Base-by-base conservation (phyloP, 2,888 invertebrate genomes). In the Artemia sp. region DNA sequence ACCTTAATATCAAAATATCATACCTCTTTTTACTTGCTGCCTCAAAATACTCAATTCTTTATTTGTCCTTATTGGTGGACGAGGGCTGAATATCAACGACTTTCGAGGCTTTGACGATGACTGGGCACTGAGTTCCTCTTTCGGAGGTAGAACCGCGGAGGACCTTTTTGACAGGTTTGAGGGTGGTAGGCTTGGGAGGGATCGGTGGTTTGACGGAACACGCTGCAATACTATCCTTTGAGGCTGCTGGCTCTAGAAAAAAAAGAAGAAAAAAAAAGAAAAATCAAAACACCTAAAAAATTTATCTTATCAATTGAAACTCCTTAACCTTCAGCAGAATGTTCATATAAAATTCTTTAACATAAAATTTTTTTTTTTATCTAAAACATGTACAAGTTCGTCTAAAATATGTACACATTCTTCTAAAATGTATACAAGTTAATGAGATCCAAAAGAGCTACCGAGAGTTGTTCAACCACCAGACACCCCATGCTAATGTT, bases 131-230 rank as follows among this genome's bases (percentile, higher is more conserved):
- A 24, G 24, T 24, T 58, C 64, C 64, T 24, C 64, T 58, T 58
- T 58, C 64, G 64, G 64, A 58, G 24, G 64, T 24, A 19, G 64
- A 8, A 24, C 64, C 8, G 10, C 64, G 64, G 64, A 58, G 64
- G 19, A n/a, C 67, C 19, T 67, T 70, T 24, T 66, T 68, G 68
- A 19, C 53, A 50, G 66, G 66, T 69, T 24, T 53, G 64, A 24
- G 24, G 19, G 58, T 50, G 68, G 70, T 68, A 67, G 70, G 70
- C 51, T 70, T 70, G 53, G 70, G 58, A 50, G 70, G 68, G 66
- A 70, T 52, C 50, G 51, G 14, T 52, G 70, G 70, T 66, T 70
- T 70, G 51, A 52, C 38, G 70, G 50, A 12, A 53, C 68, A 12
- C 50, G 66, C 7, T 51, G 52, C n/a, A 70, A 19, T 5, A 68